A percentile compares a stretch with the other conserved stretches of the same genome.
Conservation (phyloP, 2,888 invertebrate genomes). For the Caenorhabditis becei region DNA sequence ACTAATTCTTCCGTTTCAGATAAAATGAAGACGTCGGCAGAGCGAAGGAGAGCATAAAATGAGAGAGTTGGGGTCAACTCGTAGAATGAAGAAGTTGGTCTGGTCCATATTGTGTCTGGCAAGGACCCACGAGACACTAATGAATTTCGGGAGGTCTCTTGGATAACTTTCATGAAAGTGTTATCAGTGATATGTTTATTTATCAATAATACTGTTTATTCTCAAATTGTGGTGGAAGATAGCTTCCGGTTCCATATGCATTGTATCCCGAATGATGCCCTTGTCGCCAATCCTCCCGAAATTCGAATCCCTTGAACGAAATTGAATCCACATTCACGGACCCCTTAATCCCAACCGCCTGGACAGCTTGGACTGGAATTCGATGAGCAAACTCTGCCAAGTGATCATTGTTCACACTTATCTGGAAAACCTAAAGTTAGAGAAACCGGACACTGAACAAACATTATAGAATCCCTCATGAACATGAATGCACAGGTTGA, state of each 20-base stretch:
- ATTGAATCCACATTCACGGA: constrained; percentile 63
- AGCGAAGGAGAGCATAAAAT: neutral
- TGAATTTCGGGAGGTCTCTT: constrained; percentile 27
- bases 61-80: neutral
- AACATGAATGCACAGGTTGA: constrained; percentile 67
- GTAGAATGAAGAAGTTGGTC: neutral
- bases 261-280: constrained; percentile 64
- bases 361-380: constrained; percentile 66
- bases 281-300: constrained; percentile 50
- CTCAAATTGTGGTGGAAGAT: constrained; percentile 62
- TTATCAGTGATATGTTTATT: too few species aligned
- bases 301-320: constrained; percentile 68
- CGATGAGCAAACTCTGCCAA: constrained; percentile 69
- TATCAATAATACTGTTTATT: constrained; percentile 37
- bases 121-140: constrained; percentile 7
- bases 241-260: constrained; percentile 65
- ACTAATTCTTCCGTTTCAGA: constrained; percentile 54
- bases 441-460: constrained; percentile 26
- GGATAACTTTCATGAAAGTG: too few species aligned
- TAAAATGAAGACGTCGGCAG: constrained; percentile 34
- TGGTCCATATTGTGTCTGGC: neutral
- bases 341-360: constrained; percentile 70
- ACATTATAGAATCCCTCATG: constrained; percentile 70
- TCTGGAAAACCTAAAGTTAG: constrained; percentile 46
- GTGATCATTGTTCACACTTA: constrained; percentile 69